Evolutionary conservation across 1,140 invertebrate species (phyloP), one percentile per base, ranked within the genome.

Genomic region (Zaprionus capensis): DNA sequence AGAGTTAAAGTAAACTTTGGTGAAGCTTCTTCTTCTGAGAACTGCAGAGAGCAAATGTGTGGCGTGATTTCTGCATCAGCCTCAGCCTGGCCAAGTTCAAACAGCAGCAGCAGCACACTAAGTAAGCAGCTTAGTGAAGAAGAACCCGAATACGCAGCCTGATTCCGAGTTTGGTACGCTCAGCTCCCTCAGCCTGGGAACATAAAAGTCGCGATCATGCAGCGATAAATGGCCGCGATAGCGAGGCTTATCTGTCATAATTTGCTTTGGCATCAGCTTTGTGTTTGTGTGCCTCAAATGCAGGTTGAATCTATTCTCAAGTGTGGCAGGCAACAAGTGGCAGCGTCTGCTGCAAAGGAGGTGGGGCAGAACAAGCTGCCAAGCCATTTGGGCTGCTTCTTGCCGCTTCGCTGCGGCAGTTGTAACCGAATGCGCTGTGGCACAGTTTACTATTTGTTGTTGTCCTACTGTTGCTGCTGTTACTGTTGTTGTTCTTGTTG

Each of bases 351-450:
- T 41, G 4, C 4, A 41, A 24, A 22, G 46, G 20, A 14, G 20
- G 22, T 20, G 20, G 11, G 20, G 46, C 20, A n/a, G 17, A 11
- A 51, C 46, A 51, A 14, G 46, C 46, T 51, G 46, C 20, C 22
- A 14, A 20, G 46, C 46, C 12, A 14, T 51, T 51, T 20, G 17
- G 17, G 46, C 46, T 46, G 41, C 61, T 74, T 74, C 31, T 51
- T 75, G 67, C 71, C 71, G 71, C 71, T 74, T 69, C 56, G 65
- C 51, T 75, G 72, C 67, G 38, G 58, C 72, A 70, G 59, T 71
- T 70, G 72, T 38, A 58, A 64, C 58, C 68, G 65, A 69, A 69
- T 74, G 71, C 71, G 65, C 65, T 74, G 71, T 74, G 71, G 65
- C 71, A 74, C 59, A 70, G 72, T 70, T 15, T 57, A 28, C 7